Evolutionary conservation across 2,113 vertebrate species (phyloP).

Genomic region (Plecturocebus donacophilus): DNA sequence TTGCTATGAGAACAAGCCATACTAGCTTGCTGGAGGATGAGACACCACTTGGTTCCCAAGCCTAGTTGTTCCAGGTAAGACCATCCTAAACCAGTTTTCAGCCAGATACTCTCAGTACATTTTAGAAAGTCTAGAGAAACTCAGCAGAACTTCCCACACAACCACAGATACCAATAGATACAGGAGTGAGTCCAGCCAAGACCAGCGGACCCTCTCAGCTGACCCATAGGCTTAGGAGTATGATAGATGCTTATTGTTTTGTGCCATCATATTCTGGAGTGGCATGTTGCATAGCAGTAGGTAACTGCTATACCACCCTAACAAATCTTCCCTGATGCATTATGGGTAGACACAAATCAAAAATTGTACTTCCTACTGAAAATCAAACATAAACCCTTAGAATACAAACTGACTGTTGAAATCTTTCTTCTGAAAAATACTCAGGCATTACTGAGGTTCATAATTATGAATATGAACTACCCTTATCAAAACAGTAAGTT

Average conservation of each 20-base stretch:
- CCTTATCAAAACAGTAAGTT: neutral
- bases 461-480: neutral
- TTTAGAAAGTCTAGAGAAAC: neutral
- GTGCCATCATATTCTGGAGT: neutral
- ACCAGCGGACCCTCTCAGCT: neutral
- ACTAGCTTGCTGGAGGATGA: neutral
- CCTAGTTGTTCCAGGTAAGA: neutral
- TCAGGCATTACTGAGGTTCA: neutral
- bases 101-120: neutral
- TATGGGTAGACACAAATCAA: neutral
- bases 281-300: neutral
- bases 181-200: neutral
- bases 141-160: neutral
- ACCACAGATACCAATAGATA: neutral
- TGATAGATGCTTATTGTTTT: neutral
- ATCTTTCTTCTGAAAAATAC: neutral
- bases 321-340: neutral
- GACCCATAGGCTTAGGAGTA: neutral
- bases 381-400: neutral
- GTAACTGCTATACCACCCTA: neutral
- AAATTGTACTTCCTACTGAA: neutral
- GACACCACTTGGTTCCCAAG: neutral
- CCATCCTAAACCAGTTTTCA: neutral
- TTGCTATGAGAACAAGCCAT: neutral
- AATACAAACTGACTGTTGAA: neutral